Evolutionary conservation across 2,113 vertebrate species (phyloP), one percentile per base, ranked within the genome.

Genomic region (Talpa occidentalis): DNA sequence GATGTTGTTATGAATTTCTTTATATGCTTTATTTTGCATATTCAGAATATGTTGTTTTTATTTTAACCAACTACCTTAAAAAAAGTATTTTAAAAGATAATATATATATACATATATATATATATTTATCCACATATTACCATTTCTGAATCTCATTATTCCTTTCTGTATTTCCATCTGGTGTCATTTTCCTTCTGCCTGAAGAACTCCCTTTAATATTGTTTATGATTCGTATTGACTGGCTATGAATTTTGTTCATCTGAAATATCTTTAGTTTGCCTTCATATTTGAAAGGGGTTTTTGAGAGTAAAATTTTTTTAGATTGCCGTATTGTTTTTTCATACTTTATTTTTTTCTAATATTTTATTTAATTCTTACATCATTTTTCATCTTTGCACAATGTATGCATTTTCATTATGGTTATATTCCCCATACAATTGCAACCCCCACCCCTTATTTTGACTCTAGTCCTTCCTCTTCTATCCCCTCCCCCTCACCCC

Each of bases 181-280:
- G 35, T 72, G 26, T 93, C 72, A 56, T 67, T 62, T 91, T 79
- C 44, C 74, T 73, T 80, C 88, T 86, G 44, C 66, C 32, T 49
- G 15, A 74, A 80, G 42, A 67, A 35, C 49, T 96, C 69, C 60
- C 86, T 84, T 86, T 60, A 77, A 56, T 22, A 47, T 94, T 74
- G 49, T 52, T 92, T 94, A 30, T 69, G 40, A 79, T 88, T 78
- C 42, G n/a, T 73, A 49, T 92, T 87, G 60, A 30, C 72, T 87
- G 47, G 35, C 64, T 60, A 52, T 30, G 49, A 37, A 37, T 73
- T 94, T 78, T 56, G 10, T 86, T 93, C 94, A 67, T 85, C 69
- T 87, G 47, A 94, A 91, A 60, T 80, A 88, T 40, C 19, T 67
- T 54, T 87, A 72, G 52, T 94, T 94, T 19, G 47, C 77, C 67